Conservation (phyloP, 2,797 vertebrate genomes). For the Monodelphis domestica region DNA sequence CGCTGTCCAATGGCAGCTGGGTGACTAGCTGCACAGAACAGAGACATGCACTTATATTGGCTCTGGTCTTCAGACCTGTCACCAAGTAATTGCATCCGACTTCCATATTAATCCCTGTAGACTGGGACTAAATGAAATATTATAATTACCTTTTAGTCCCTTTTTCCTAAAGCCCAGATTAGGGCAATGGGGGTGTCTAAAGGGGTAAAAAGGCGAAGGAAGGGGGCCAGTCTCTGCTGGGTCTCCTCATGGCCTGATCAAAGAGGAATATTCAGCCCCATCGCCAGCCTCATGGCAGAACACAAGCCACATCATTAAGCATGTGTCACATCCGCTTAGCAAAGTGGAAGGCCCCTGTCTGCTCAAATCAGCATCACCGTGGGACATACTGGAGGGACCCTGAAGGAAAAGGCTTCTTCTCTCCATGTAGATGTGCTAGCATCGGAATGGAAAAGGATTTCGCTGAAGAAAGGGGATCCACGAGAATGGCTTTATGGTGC, state of each 20-base stretch:
- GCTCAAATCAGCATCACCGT: constrained; percentile 60
- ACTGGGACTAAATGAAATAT: constrained; percentile 80
- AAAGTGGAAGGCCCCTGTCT: constrained; percentile 59
- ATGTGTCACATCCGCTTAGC: constrained; percentile 72
- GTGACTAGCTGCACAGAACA: constrained; percentile 75
- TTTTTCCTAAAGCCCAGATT: constrained; percentile 42
- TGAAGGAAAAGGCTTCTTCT: constrained; percentile 54
- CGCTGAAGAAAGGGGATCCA: constrained; percentile 28
- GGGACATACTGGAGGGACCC: not conserved
- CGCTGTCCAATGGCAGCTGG: constrained; percentile 70
- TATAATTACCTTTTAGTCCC: constrained; percentile 81
- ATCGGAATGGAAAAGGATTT: constrained; percentile 38
- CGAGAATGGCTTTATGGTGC: constrained; percentile 10
- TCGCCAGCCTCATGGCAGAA: constrained; percentile 43
- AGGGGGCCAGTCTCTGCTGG: constrained; percentile 45
- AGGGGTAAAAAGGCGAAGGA: constrained; percentile 10
- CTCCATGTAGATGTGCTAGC: constrained; percentile 4
- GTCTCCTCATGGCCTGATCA: constrained; percentile 65
- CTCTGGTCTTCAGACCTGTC: constrained; percentile 62
- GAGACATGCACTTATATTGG: constrained; percentile 46
- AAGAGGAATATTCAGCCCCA: constrained; percentile 52
- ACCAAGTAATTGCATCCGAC: constrained; percentile 73
- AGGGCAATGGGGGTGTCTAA: constrained; percentile 9
- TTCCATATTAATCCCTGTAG: constrained; percentile 76
- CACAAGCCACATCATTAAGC: constrained; percentile 55